A percentile compares a stretch with the other conserved stretches of the same genome.
Conservation (phyloP, 2,797 vertebrate genomes). For the Spea hammondii region DNA sequence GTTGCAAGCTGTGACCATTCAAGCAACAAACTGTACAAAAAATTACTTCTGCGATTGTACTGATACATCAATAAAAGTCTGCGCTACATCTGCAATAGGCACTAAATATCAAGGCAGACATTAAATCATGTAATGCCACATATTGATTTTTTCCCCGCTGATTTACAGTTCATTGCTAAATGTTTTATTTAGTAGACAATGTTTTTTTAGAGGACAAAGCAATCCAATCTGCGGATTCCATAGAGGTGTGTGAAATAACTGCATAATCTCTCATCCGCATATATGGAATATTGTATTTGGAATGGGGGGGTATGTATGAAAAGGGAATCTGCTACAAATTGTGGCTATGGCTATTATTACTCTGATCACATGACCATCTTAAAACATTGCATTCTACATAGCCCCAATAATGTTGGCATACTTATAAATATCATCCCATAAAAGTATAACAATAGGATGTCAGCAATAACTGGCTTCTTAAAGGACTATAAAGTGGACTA, state of each 20-base stretch:
- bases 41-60: constrained; percentile 16
- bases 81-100: neutral
- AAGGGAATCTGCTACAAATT: too few relatives aligned
- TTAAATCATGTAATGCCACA: constrained; percentile 14
- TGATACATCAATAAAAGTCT: constrained; percentile 19
- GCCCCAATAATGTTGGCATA: too few relatives aligned
- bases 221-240: neutral
- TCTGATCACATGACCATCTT: too few relatives aligned
- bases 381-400: too few relatives aligned
- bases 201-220: neutral
- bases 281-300: neutral
- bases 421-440: too few relatives aligned
- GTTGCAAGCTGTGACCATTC: constrained; percentile 19
- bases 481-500: too few relatives aligned
- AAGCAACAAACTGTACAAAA: constrained; percentile 18
- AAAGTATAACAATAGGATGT: too few relatives aligned
- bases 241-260: neutral
- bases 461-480: too few relatives aligned
- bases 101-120: constrained; percentile 2
- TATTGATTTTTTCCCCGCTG: neutral
- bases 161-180: constrained; percentile 2
- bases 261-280: neutral
- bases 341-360: too few relatives aligned
- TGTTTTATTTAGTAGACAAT: neutral
- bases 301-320: too few relatives aligned